Evolutionary conservation across 2,797 vertebrate genomes (phyloP).

Genomic region (Sebastes nivosus): DNA sequence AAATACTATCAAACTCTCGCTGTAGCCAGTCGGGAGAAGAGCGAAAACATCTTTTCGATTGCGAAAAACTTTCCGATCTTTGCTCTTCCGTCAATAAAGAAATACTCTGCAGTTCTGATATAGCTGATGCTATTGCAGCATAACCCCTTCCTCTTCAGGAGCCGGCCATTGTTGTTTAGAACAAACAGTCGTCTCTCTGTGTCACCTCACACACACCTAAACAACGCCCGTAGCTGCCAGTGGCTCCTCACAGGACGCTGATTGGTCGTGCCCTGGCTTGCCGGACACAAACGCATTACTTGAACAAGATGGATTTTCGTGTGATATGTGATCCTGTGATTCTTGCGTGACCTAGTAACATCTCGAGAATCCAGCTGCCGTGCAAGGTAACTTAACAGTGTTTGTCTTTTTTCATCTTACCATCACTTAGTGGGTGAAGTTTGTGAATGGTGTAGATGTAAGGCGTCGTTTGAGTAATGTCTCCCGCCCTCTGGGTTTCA

Average conservation of each 20-base stretch:
- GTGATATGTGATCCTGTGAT: neutral
- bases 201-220: no score
- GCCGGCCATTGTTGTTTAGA: no score
- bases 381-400: neutral
- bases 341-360: neutral
- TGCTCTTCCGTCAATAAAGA: neutral
- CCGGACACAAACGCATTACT: no score
- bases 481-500: neutral
- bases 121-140: neutral
- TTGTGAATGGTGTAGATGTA: constrained; percentile 11
- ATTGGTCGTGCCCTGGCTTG: neutral
- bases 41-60: neutral
- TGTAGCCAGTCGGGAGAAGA: neutral
- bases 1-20: neutral
- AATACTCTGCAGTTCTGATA: neutral
- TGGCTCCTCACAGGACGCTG: no score
- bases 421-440: constrained; percentile 46
- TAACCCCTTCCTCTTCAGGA: neutral
- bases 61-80: neutral
- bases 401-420: constrained; percentile 37
- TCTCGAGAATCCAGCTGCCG: neutral
- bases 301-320: no score
- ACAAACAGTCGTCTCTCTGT: no score
- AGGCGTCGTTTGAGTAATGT: neutral
- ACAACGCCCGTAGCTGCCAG: no score